A percentile compares a stretch with the other conserved stretches of the same genome.
phyloP scores from a whole-genome alignment of 2,888 invertebrate species.

The Poecilobothrus nobilitatus region DNA sequence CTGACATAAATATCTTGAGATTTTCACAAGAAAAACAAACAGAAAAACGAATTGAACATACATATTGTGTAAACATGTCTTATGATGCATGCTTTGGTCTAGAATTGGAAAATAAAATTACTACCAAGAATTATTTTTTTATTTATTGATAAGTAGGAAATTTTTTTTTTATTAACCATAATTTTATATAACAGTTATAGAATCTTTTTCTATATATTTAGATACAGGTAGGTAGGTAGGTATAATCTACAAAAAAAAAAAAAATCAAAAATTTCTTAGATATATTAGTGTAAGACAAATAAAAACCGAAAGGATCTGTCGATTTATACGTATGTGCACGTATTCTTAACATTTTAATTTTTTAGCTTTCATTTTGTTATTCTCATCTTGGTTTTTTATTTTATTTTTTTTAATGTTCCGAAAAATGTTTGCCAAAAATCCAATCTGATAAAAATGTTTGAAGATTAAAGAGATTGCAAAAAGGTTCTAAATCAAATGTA shows the following conservation, averaged over 20 bases:
- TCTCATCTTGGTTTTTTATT: no score
- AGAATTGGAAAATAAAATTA: background rate
- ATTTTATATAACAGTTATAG: background rate
- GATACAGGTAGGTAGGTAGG: background rate
- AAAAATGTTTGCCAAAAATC: background rate
- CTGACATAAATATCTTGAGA: background rate
- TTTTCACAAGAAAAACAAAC: background rate
- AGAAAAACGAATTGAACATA: no score
- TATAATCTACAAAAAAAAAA: background rate
- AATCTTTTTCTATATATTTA: background rate
- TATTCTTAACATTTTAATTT: no score
- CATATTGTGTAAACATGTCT: background rate
- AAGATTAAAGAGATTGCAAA: no score
- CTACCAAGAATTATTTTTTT: background rate
- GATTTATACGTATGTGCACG: no score
- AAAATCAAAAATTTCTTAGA: no score
- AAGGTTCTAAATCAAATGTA: background rate
- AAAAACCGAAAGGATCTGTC: no score
- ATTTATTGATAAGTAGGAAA: background rate
- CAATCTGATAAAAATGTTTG: no score
- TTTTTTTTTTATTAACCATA: background rate
- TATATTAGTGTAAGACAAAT: background rate
- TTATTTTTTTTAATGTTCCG: no score
- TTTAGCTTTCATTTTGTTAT: no score
- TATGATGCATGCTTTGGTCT: constrained; percentile 1